phyloP scores from a whole-genome alignment of 2,888 invertebrate genomes.

The Drosophila nigricruria region DNA sequence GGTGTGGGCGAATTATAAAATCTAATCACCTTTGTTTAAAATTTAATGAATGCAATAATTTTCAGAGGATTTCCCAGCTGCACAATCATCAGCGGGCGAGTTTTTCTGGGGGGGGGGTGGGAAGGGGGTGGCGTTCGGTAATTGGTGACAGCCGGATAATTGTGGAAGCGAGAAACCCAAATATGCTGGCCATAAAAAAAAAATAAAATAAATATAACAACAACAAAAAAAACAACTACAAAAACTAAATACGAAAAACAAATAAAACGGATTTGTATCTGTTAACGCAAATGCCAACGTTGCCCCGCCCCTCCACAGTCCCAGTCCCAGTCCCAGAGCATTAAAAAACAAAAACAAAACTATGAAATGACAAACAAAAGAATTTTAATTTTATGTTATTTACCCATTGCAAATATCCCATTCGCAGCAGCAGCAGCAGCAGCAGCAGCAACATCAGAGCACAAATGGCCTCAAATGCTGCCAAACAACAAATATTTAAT shows the following conservation, averaged over 20 bases:
- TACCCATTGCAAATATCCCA: constrained; percentile 72
- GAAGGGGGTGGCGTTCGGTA: constrained; percentile 28
- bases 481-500: constrained; percentile 46
- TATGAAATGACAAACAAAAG: constrained; percentile 56
- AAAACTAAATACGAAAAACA: constrained; percentile 57
- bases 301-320: not conserved
- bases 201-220: constrained; percentile 18
- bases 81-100: constrained; percentile 19
- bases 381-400: constrained; percentile 65
- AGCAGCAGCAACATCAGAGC: constrained; percentile 25
- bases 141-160: constrained; percentile 62
- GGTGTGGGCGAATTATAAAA: constrained; percentile 65
- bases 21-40: constrained; percentile 83
- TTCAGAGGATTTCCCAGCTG: constrained; percentile 67
- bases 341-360: constrained; percentile 37
- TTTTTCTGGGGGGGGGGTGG: not conserved
- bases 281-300: constrained; percentile 31
- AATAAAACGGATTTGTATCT: constrained; percentile 77
- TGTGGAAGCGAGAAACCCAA: constrained; percentile 25
- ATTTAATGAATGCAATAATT: constrained; percentile 81
- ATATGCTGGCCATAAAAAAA: constrained; percentile 57
- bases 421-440: constrained; percentile 34
- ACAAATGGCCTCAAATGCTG: constrained; percentile 26
- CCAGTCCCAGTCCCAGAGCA: too few relatives aligned
- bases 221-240: constrained; percentile 14